A percentile compares a stretch with the other conserved stretches of the same genome.
Evolutionary conservation across 2,797 vertebrate genomes (phyloP).

Genomic region (Enteromius argenteus): DNA sequence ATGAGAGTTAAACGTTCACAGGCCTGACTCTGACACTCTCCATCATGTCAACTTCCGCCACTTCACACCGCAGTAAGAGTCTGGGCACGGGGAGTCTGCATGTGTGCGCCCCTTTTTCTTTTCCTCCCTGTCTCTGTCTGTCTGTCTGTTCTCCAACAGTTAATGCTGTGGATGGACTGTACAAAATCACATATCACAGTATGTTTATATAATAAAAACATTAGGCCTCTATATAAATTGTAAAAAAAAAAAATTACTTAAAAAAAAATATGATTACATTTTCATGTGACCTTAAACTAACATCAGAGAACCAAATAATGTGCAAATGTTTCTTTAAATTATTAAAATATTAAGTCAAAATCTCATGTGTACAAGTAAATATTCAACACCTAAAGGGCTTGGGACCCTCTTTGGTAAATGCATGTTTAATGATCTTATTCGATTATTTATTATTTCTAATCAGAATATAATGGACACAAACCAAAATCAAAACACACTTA

Average conservation of each 20-base stretch:
- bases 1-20: constrained; percentile 82
- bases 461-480: not conserved
- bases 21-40: constrained; percentile 78
- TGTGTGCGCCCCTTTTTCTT: not conserved
- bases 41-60: constrained; percentile 73
- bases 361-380: not conserved
- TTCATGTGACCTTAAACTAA: not conserved
- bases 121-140: not conserved
- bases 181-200: not conserved
- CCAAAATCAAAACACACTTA: not conserved
- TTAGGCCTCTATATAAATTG: not conserved
- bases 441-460: not conserved
- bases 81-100: not conserved
- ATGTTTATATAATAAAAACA: not conserved
- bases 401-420: not conserved
- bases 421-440: not conserved
- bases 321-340: not conserved
- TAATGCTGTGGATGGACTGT: not conserved
- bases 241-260: not conserved
- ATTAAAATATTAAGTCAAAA: not conserved
- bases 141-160: not conserved
- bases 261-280: not conserved
- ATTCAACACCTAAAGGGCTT: not conserved
- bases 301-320: not conserved
- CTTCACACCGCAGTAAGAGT: not conserved